Evolutionary conservation across 2,888 invertebrate species (phyloP).

Genomic region (Halictus quadricinctus): DNA sequence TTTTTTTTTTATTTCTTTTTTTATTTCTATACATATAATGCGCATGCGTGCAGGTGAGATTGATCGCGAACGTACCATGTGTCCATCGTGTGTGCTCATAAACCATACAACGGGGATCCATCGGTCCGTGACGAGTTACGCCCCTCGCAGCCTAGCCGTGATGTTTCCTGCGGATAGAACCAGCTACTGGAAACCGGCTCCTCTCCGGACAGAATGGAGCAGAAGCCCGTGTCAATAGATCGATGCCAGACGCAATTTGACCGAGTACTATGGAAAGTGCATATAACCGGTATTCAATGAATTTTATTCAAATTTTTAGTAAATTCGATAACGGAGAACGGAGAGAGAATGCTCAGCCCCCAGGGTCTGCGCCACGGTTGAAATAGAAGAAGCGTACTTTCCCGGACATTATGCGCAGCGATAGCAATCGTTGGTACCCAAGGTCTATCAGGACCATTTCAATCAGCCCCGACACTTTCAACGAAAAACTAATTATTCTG

Average conservation of each 20-base stretch:
- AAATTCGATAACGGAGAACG: slow-evolving; percentile 30
- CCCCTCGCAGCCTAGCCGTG: slow-evolving; percentile 65
- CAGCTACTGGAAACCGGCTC: slow-evolving; percentile 64
- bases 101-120: slow-evolving; percentile 70
- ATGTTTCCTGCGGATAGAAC: slow-evolving; percentile 71
- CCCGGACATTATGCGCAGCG: not conserved
- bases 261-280: slow-evolving; percentile 28
- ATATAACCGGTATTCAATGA: slow-evolving; percentile 25
- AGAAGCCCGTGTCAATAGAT: slow-evolving; percentile 59
- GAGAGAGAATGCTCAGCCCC: slow-evolving; percentile 21
- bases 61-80: slow-evolving; percentile 61
- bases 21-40: slow-evolving; percentile 32
- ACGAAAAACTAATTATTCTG: not conserved
- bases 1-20: slow-evolving; percentile 21
- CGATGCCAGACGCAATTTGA: slow-evolving; percentile 59
- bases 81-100: slow-evolving; percentile 64
- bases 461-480: not conserved
- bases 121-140: slow-evolving; percentile 70
- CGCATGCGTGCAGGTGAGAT: slow-evolving; percentile 66
- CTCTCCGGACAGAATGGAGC: slow-evolving; percentile 33
- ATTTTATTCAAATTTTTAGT: slow-evolving; percentile 43
- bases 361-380: not conserved
- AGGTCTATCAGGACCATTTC: not conserved
- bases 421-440: not conserved
- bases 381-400: not conserved